Base-by-base conservation (phyloP, 1,140 invertebrate species). In the Lepidurus apus region DNA sequence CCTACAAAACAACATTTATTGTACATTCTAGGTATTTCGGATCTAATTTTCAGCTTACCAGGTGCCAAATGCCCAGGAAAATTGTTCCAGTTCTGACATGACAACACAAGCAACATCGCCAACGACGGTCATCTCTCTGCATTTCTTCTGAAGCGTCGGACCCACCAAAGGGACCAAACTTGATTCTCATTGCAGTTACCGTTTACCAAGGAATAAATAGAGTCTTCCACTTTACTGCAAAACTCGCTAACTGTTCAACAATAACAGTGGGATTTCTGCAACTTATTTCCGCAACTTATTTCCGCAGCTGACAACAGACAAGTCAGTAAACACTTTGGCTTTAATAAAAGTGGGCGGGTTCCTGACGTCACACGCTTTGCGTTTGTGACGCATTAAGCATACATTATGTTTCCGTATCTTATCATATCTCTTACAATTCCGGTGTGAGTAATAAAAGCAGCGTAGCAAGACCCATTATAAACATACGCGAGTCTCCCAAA, bases 21-120 rank as follows among this genome's bases (percentile, higher is more conserved):
- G 9, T n/a, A 78, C 34, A 74, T 44, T n/a, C 34, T 47, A 34
- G 34, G 34, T 34, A 34, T 34, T 34, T 34, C 4, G 34, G 34
- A 34, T 34, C 2, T 4, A 34, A 34, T 34, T 34, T 34, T 34
- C 2, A 34, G 53, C 89, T 89, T 87, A 94, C 93, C 89, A 93
- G 87, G 85, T 93, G 91, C 90, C 91, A 92, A 82, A 93, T 86
- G 82, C 93, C 93, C 79, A 94, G 88, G 79, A 93, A 86, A 76
- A 94, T 90, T 11, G 93, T 93, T 34, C 91, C 93, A 45, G 92
- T 94, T 79, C 92, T 88, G 17, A 95, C 93, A 87, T 94, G 93
- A 76, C 93, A 89, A 83, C 93, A 94, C 82, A 93, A 91, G 83
- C 90, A 93, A 85, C 92, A 94, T 79, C 88, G 88, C 90, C 91